A percentile compares a stretch with the other conserved stretches of the same genome.
Conservation (phyloP, 2,113 vertebrate species). For the Sorex fumeus region DNA sequence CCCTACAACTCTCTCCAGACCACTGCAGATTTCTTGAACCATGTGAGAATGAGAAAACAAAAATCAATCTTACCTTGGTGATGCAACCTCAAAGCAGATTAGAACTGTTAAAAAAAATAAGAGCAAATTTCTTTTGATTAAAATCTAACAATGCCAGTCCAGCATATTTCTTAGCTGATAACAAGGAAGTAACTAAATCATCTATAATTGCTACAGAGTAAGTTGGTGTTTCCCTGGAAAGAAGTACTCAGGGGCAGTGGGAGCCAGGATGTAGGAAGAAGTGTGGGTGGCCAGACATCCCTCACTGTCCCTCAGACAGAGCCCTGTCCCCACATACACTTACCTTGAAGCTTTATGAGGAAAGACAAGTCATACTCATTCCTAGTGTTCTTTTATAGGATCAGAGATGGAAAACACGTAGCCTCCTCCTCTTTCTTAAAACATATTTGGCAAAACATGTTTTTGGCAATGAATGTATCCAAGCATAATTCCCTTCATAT, state of each 20-base stretch:
- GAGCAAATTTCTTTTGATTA: constrained; percentile 74
- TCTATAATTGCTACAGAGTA: constrained; percentile 52
- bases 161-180: constrained; percentile 51
- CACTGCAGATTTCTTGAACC: constrained; percentile 11
- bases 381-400: constrained; percentile 88
- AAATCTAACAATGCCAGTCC: constrained; percentile 52
- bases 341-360: constrained; percentile 88
- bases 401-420: constrained; percentile 84
- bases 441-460: constrained; percentile 89
- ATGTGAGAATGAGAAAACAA: constrained; percentile 1
- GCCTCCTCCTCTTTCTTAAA: constrained; percentile 89
- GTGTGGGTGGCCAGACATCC: constrained; percentile 56
- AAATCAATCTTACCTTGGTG: constrained; percentile 86
- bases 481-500: constrained; percentile 87
- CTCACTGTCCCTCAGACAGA: constrained; percentile 44
- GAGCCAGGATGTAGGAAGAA: constrained; percentile 75
- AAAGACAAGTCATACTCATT: constrained; percentile 85
- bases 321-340: constrained; percentile 81
- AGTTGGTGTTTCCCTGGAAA: constrained; percentile 57
- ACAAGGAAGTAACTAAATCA: constrained; percentile 58
- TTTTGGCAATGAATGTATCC: constrained; percentile 89
- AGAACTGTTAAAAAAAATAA: constrained; percentile 85
- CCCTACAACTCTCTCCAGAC: not conserved
- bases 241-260: constrained; percentile 60
- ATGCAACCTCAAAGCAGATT: constrained; percentile 74